Conservation (phyloP, 2,888 invertebrate species). For the Trissoscelio sp. region DNA sequence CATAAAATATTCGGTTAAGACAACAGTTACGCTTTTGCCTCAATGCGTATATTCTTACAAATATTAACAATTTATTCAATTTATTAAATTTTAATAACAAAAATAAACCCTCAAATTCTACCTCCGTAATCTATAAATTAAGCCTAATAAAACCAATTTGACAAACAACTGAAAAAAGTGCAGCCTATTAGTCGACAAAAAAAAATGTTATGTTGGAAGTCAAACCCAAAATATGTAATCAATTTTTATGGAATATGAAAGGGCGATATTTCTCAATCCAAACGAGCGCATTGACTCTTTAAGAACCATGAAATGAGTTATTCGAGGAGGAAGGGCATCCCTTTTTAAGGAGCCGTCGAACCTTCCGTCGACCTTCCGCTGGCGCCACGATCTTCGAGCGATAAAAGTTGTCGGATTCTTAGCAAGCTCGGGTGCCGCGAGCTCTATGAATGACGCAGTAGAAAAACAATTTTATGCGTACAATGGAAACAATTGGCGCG, state of each 20-base stretch:
- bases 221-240: conserved; percentile 53
- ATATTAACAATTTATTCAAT: too few species aligned
- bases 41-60: too few species aligned
- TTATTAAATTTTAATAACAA: too few species aligned
- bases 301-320: conserved; percentile 69
- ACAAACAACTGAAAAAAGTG: conserved; percentile 17
- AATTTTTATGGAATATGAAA: conserved; percentile 68
- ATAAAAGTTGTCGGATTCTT: conserved; percentile 67
- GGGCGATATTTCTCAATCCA: conserved; percentile 65
- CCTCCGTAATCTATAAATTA: conserved; percentile 31
- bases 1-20: too few species aligned
- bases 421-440: conserved; percentile 35
- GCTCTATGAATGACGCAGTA: conserved; percentile 75
- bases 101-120: too few species aligned
- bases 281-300: conserved; percentile 68
- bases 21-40: too few species aligned
- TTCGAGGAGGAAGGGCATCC: conserved; percentile 61
- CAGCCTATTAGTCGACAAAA: conserved; percentile 3
- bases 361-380: conserved; percentile 65
- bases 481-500: conserved; percentile 80
- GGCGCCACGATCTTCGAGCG: conserved; percentile 63
- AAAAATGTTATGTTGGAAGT: conserved; percentile 7
- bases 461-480: conserved; percentile 79
- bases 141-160: conserved; percentile 30
- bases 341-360: conserved; percentile 62